Percentiles rank a stretch among this genome's conserved stretches.
Conservation (phyloP, 1,140 invertebrate genomes). For the Drosophila trapezifrons region DNA sequence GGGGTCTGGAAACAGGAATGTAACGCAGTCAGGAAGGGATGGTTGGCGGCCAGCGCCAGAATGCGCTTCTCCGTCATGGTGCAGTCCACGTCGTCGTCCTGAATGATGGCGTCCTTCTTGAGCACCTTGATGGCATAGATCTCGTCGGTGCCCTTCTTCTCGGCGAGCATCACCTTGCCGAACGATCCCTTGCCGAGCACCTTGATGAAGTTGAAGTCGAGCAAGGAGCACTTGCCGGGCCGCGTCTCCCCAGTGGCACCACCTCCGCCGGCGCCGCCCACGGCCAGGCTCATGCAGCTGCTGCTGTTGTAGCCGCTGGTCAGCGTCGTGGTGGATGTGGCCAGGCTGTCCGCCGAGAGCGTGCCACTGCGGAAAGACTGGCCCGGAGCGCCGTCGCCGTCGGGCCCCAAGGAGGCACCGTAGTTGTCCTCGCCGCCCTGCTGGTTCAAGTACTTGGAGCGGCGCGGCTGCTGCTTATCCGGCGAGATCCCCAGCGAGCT, state of each 20-base stretch:
- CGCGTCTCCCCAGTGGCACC: slow-evolving; percentile 81
- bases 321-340: slow-evolving; percentile 66
- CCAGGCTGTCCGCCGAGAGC: slow-evolving; percentile 67
- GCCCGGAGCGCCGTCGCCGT: slow-evolving; percentile 59
- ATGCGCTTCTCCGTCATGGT: slow-evolving; percentile 99
- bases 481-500: slow-evolving; percentile 95
- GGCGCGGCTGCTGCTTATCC: slow-evolving; percentile 90
- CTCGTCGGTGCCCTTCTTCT: slow-evolving; percentile 96
- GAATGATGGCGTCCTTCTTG: slow-evolving; percentile 99
- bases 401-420: slow-evolving; percentile 73
- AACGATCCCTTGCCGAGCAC: slow-evolving; percentile 99
- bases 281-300: slow-evolving; percentile 67
- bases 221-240: slow-evolving; percentile 88
- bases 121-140: slow-evolving; percentile 99
- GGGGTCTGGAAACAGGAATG: slow-evolving; percentile 99
- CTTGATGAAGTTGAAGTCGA: slow-evolving; percentile 98
- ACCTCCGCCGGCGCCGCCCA: slow-evolving; percentile 17
- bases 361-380: slow-evolving; percentile 73
- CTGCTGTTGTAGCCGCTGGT: slow-evolving; percentile 75
- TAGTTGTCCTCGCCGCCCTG: slow-evolving; percentile 85
- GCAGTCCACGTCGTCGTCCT: slow-evolving; percentile 99
- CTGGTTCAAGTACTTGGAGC: slow-evolving; percentile 87
- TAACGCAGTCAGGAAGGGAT: slow-evolving; percentile 98
- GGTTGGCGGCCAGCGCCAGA: slow-evolving; percentile 96
- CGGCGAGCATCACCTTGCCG: slow-evolving; percentile 99